Evolutionary conservation across 2,888 invertebrate species (phyloP).

Genomic region (Euproctis similis): DNA sequence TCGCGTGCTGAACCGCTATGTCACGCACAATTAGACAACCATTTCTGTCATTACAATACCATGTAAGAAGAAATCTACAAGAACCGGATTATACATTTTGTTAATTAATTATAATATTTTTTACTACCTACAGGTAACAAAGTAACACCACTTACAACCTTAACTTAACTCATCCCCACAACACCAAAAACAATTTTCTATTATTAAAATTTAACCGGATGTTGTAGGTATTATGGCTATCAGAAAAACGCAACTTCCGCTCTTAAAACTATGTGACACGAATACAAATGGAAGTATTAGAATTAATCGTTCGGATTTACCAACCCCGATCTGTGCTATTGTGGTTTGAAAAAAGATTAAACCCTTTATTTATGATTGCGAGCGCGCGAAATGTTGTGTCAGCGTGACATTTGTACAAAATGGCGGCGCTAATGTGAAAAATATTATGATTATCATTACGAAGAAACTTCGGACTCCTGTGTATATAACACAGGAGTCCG

Average conservation of each 20-base stretch:
- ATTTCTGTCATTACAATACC: no score
- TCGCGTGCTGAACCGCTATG: no score
- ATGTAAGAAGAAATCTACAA: no score
- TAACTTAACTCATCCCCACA: conserved; percentile 20
- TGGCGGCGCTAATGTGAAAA: conserved; percentile 26
- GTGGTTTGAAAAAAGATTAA: conserved; percentile 24
- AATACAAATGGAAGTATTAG: conserved; percentile 60
- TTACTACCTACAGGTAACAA: no score
- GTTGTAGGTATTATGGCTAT: conserved; percentile 44
- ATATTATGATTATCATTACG: no score
- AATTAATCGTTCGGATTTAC: conserved; percentile 29
- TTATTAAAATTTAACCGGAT: conserved; percentile 45
- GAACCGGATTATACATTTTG: no score
- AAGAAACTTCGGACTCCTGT: background rate
- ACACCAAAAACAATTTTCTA: conserved; percentile 32
- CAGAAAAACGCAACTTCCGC: conserved; percentile 54
- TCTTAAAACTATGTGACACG: conserved; percentile 52
- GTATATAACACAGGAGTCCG: background rate
- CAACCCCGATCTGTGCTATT: conserved; percentile 29
- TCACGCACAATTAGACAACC: no score
- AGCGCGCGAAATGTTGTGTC: conserved; percentile 50
- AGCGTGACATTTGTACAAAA: conserved; percentile 52
- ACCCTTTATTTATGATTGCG: conserved; percentile 55
- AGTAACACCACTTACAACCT: no score
- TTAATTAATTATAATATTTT: no score